Evolutionary conservation across 2,888 invertebrate genomes (phyloP).

Genomic region (Polia nebulosa): DNA sequence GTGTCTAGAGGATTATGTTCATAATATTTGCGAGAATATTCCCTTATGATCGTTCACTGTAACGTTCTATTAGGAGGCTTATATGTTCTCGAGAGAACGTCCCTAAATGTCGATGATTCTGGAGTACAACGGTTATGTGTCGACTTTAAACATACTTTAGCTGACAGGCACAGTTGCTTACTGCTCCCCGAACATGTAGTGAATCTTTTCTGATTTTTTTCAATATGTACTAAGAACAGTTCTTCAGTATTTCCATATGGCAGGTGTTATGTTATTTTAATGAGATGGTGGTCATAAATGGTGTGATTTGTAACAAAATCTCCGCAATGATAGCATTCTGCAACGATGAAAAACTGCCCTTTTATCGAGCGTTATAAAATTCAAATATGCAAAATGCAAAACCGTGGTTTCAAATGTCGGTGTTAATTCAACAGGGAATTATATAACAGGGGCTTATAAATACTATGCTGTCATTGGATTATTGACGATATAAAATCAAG

Average conservation of each 20-base stretch:
- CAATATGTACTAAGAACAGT: background rate
- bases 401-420: conserved; percentile 22
- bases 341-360: conserved; percentile 2
- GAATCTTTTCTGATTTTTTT: background rate
- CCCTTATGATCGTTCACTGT: conserved; percentile 9
- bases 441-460: conserved; percentile 7
- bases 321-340: background rate
- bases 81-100: background rate
- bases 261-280: background rate
- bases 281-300: background rate
- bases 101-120: conserved; percentile 6
- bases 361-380: conserved; percentile 49
- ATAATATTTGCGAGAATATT: conserved; percentile 11
- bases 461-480: background rate
- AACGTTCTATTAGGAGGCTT: conserved; percentile 10
- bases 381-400: conserved; percentile 48
- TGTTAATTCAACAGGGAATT: conserved; percentile 50
- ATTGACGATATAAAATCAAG: background rate
- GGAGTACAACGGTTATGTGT: background rate
- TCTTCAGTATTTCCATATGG: background rate
- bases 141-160: background rate
- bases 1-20: conserved; percentile 1
- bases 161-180: background rate
- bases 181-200: background rate
- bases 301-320: background rate